These are phyloP conservation scores for Embiotoca jacksoni DNA, from an alignment of 2,113 vertebrate species.

Conservation along the genomic window DNA sequence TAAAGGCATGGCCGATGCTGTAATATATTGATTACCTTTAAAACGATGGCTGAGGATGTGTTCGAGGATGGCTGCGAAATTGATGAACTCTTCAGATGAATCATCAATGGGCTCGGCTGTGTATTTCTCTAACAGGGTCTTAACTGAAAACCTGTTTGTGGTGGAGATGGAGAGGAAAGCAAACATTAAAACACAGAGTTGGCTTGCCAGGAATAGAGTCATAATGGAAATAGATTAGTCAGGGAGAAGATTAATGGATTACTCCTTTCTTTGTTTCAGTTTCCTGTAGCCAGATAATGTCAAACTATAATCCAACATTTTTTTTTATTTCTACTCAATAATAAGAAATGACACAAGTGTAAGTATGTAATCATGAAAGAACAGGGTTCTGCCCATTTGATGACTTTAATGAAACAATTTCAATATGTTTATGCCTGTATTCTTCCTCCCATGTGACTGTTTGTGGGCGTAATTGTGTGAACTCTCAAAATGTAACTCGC, in stretches of 20 bases:
- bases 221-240: slow-evolving; percentile 12
- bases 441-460: too few species aligned
- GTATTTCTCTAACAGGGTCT: slow-evolving; percentile 95
- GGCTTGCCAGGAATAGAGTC: neutral
- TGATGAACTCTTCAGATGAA: slow-evolving; percentile 96
- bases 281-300: slow-evolving; percentile 2
- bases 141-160: slow-evolving; percentile 89
- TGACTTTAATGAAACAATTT: neutral
- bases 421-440: neutral
- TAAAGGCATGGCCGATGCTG: neutral
- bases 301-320: neutral
- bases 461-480: neutral
- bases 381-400: neutral
- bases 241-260: slow-evolving; percentile 4
- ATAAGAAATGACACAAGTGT: neutral
- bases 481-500: neutral
- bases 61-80: slow-evolving; percentile 95
- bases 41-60: slow-evolving; percentile 97
- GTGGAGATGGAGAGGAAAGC: neutral
- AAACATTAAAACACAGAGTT: slow-evolving; percentile 7
- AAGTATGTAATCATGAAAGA: neutral
- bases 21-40: slow-evolving; percentile 84
- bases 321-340: neutral
- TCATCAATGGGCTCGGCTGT: slow-evolving; percentile 96
- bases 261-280: slow-evolving; percentile 7